Base-by-base conservation (phyloP, 1,140 invertebrate genomes). In the Ctenoplectra terminalis region DNA sequence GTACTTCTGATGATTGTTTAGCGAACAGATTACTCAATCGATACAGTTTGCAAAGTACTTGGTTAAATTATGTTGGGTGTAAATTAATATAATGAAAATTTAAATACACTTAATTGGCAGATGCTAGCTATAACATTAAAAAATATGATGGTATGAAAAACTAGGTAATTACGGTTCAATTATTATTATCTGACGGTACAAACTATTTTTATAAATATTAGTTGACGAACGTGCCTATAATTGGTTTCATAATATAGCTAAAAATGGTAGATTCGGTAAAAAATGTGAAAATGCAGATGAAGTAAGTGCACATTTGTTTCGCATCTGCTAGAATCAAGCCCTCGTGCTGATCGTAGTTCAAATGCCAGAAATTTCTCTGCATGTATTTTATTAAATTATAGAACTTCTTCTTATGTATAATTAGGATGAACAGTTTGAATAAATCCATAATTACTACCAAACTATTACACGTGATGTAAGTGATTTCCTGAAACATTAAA, bases 271-370 rank as follows among this genome's bases (percentile, higher is more conserved):
- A 60, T 52, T 75, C 63, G 13, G 77, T 71, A 50, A 67, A 82
- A n/a, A 88, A 73, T 2, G 80, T 78, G 34, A 86, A 88, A 1
- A 69, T 48, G 46, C 74, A 84, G 8, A 87, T 69, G 7, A 90
- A 67, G 29, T 84, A 61, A 0, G 76, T 26, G 23, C 73, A 80
- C 2, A 73, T 73, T 48, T 31, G 72, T 23, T 83, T 69, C 26
- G 67, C 74, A 6, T 63, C 13, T 1, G 37, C n/a, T 6, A 88
- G 17, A 20, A 89, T 15, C 0, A 13, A 46, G 1, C 52, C 46
- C 23, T 63, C 60, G 17, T 63, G 23, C 7, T 34, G 0, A 37
- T 63, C 34, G 34, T 63, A 63, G 3, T 63, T 37, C 7, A 17
- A 58, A 17, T 72, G 29, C 20, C 6, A 56, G 26, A 43, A 29